Evolutionary conservation across 2,113 vertebrate species (phyloP).

Genomic region (Axis porcinus): DNA sequence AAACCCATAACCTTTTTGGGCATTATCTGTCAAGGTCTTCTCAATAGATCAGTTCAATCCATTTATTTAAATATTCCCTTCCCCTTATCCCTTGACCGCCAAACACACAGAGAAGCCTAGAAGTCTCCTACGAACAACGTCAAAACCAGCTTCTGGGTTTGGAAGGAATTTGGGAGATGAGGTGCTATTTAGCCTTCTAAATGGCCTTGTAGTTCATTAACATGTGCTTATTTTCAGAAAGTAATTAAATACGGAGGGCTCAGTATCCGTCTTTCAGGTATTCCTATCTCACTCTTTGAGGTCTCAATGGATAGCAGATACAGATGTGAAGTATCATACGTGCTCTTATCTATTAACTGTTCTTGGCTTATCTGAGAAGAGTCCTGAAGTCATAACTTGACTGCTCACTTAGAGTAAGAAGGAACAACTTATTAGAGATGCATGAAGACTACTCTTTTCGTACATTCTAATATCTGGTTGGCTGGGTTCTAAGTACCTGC

Average conservation of each 20-base stretch:
- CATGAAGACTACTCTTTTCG: not conserved
- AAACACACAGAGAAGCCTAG: not conserved
- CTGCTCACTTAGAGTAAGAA: not conserved
- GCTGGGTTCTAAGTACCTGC: not conserved
- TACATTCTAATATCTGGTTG: not conserved
- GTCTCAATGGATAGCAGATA: not conserved
- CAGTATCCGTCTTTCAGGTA: not conserved
- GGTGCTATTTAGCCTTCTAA: not conserved
- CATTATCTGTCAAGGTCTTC: not conserved
- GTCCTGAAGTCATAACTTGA: not conserved
- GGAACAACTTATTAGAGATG: not conserved
- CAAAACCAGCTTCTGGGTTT: not conserved
- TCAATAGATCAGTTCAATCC: not conserved
- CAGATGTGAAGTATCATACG: not conserved
- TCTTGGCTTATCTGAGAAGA: constrained; percentile 3
- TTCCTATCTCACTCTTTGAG: not conserved
- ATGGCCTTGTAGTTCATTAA: not conserved
- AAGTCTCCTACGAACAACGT: not conserved
- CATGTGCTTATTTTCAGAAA: not conserved
- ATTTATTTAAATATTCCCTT: not conserved
- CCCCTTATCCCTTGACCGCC: not conserved
- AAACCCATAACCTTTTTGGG: not conserved
- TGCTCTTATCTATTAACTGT: not conserved
- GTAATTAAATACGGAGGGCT: not conserved
- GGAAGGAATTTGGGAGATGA: not conserved